Evolutionary conservation across 2,797 vertebrate genomes (phyloP).

Genomic region (Tauraco hartlaubi): DNA sequence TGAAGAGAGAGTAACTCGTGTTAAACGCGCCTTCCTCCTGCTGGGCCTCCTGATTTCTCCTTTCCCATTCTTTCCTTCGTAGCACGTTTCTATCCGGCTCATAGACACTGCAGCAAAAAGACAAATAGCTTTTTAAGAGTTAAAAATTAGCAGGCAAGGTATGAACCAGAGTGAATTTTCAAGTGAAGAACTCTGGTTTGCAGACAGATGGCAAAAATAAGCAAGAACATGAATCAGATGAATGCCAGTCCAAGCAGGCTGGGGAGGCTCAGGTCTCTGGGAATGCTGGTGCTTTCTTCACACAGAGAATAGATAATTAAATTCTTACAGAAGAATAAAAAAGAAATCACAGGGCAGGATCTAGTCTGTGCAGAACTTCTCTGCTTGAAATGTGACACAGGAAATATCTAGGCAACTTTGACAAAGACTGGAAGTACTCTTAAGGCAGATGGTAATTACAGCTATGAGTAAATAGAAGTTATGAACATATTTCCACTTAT

Average conservation of each 20-base stretch:
- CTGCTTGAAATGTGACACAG: slow-evolving; percentile 49
- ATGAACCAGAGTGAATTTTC: background rate
- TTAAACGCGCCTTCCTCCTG: slow-evolving; percentile 79
- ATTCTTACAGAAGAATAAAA: slow-evolving; percentile 47
- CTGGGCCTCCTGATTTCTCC: slow-evolving; percentile 83
- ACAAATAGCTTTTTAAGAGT: slow-evolving; percentile 1
- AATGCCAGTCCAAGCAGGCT: slow-evolving; percentile 50
- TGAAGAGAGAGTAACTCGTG: slow-evolving; percentile 84
- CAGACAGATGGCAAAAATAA: slow-evolving; percentile 64
- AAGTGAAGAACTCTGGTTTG: slow-evolving; percentile 24
- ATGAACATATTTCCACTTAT: slow-evolving; percentile 70
- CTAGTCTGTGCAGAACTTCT: slow-evolving; percentile 37
- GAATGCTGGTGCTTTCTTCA: slow-evolving; percentile 38
- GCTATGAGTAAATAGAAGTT: slow-evolving; percentile 77
- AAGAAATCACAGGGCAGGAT: slow-evolving; percentile 42
- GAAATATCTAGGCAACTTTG: slow-evolving; percentile 64
- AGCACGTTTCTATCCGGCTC: slow-evolving; percentile 84
- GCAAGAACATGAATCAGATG: slow-evolving; percentile 48
- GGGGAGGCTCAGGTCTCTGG: background rate
- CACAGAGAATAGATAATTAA: slow-evolving; percentile 61
- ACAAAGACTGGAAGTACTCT: slow-evolving; percentile 57
- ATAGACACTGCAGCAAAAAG: slow-evolving; percentile 75
- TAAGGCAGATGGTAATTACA: slow-evolving; percentile 75
- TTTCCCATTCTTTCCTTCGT: slow-evolving; percentile 84
- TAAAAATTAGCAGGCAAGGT: slow-evolving; percentile 45